These are phyloP conservation scores for Catotricha subobsoleta DNA, from an alignment of 2,888 invertebrate species.

Conservation along the genomic window DNA sequence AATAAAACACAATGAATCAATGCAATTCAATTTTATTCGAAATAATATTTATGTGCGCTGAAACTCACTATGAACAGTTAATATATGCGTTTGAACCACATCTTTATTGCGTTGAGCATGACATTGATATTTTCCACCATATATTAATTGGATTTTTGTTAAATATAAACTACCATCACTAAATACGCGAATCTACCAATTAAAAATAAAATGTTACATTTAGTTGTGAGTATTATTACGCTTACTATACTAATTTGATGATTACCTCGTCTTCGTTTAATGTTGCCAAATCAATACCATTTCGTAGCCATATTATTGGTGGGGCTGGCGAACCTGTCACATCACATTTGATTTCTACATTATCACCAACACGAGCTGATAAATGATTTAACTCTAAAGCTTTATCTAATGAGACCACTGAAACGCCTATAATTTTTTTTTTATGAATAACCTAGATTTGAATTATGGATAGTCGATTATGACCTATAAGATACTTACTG, in stretches of 20 bases:
- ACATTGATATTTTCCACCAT: conserved; percentile 62
- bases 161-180: conserved; percentile 57
- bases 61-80: conserved; percentile 53
- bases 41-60: background rate
- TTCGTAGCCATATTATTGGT: conserved; percentile 52
- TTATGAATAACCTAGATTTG: no score
- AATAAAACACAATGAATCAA: conserved; percentile 11
- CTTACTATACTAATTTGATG: no score
- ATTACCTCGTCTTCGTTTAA: conserved; percentile 38
- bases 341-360: conserved; percentile 61
- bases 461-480: background rate
- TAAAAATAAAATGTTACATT: no score
- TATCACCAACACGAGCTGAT: conserved; percentile 52
- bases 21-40: background rate
- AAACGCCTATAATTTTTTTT: conserved; percentile 43
- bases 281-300: conserved; percentile 42
- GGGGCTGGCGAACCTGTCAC: conserved; percentile 51
- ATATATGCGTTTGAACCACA: conserved; percentile 53
- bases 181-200: conserved; percentile 39
- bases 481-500: conserved; percentile 40
- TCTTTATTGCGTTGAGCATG: conserved; percentile 52
- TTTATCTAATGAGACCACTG: conserved; percentile 52
- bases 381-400: conserved; percentile 50
- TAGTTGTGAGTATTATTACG: no score
- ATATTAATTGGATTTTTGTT: conserved; percentile 49